Evolutionary conservation across 2,797 vertebrate species (phyloP).

Genomic region (Selene dorsalis): DNA sequence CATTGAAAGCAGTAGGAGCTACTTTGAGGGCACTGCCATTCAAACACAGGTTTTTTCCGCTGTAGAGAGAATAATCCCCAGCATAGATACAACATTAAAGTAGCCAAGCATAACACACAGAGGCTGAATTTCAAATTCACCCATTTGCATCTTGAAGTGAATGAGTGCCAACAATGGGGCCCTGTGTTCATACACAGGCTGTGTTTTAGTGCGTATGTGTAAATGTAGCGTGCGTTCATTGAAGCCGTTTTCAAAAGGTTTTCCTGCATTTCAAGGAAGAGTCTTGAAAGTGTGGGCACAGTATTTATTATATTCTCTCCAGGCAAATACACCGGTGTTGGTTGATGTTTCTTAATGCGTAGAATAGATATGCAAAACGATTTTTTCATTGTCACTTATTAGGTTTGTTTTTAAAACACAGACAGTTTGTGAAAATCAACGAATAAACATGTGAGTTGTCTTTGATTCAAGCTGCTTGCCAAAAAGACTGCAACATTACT

Average conservation of each 20-base stretch:
- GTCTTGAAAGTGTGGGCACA: constrained; percentile 36
- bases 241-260: constrained; percentile 36
- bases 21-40: constrained; percentile 85
- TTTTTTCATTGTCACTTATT: constrained; percentile 6
- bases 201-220: constrained; percentile 60
- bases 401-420: constrained; percentile 1
- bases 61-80: constrained; percentile 85
- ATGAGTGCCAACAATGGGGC: constrained; percentile 79
- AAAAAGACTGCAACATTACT: constrained; percentile 49
- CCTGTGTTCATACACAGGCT: constrained; percentile 62
- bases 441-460: constrained; percentile 38
- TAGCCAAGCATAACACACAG: constrained; percentile 85
- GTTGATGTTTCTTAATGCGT: constrained; percentile 19
- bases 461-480: constrained; percentile 61
- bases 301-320: constrained; percentile 21
- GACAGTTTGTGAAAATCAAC: constrained; percentile 13
- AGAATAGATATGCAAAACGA: constrained; percentile 21
- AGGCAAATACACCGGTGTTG: constrained; percentile 9
- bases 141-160: constrained; percentile 84
- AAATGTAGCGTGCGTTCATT: constrained; percentile 42
- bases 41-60: constrained; percentile 83
- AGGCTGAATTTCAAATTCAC: constrained; percentile 84
- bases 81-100: constrained; percentile 87
- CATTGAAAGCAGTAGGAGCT: constrained; percentile 84
- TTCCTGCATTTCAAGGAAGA: constrained; percentile 39